These are phyloP conservation scores for Melopsittacus undulatus DNA, from an alignment of 2,797 vertebrate species.

Conservation along the genomic window DNA sequence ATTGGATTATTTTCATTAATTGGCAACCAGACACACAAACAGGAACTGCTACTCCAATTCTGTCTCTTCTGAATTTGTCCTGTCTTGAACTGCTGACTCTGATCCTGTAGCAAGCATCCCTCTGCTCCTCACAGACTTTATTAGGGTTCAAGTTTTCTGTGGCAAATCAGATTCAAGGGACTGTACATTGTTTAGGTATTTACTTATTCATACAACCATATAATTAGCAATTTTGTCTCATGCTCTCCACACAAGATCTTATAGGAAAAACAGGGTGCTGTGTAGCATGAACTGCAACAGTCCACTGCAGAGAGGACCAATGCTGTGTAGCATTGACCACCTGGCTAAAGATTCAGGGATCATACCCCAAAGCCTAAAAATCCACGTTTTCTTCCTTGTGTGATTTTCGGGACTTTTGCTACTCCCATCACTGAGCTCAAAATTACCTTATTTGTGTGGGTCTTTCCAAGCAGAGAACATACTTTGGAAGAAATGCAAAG, in stretches of 20 bases:
- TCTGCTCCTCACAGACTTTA: neutral
- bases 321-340: rapidly evolving
- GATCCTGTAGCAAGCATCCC: neutral
- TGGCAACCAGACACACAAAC: neutral
- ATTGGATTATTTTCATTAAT: neutral
- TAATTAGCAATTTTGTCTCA: neutral
- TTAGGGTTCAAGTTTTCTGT: neutral
- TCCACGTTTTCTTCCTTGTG: neutral
- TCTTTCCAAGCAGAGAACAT: neutral
- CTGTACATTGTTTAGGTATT: neutral
- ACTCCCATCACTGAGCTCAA: neutral
- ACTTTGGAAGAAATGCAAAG: neutral
- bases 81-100: neutral
- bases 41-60: neutral
- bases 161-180: neutral
- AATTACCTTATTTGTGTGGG: neutral
- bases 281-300: neutral
- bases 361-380: neutral
- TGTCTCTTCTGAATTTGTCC: neutral
- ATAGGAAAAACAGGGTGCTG: neutral
- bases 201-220: neutral
- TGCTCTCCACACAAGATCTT: neutral
- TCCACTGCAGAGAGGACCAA: neutral
- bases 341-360: neutral
- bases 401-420: neutral